Conservation (phyloP, 2,797 vertebrate species). For the Aplochiton taeniatus region DNA sequence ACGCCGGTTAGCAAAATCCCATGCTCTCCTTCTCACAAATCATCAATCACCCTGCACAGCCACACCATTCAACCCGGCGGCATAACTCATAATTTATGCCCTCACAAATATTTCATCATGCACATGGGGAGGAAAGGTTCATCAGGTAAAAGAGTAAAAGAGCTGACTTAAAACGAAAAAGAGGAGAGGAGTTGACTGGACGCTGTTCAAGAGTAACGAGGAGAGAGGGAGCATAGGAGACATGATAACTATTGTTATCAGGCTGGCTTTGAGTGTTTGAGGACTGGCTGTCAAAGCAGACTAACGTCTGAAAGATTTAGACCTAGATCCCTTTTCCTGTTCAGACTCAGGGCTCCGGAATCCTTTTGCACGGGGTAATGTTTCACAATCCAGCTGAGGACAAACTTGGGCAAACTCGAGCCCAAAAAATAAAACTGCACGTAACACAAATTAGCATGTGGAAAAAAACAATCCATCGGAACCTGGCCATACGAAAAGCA, state of each 20-base stretch:
- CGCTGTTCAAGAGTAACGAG: not conserved
- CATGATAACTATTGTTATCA: not conserved
- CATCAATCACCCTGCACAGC: constrained; percentile 22
- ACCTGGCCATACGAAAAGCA: constrained; percentile 43
- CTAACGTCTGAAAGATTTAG: not conserved
- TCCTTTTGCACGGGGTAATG: not conserved
- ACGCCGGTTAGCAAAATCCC: constrained; percentile 20
- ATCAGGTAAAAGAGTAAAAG: constrained; percentile 16
- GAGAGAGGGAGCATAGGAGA: not conserved
- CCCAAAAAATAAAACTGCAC: constrained; percentile 20
- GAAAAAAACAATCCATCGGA: constrained; percentile 26
- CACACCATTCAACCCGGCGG: constrained; percentile 5
- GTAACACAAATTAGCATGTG: constrained; percentile 45
- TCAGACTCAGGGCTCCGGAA: too few relatives aligned
- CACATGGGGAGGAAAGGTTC: constrained; percentile 7
- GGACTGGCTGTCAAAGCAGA: not conserved
- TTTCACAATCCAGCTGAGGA: constrained; percentile 7
- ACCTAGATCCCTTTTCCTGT: too few relatives aligned
- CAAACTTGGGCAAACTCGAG: constrained; percentile 29
- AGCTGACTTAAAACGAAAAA: not conserved
- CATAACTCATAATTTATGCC: constrained; percentile 26
- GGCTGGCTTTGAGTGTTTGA: not conserved
- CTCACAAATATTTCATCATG: constrained; percentile 17
- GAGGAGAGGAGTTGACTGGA: not conserved
- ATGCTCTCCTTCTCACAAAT: constrained; percentile 27